Evolutionary conservation across 2,888 invertebrate genomes (phyloP), one percentile per base, ranked within the genome.

Genomic region (Adineta ricciae): DNA sequence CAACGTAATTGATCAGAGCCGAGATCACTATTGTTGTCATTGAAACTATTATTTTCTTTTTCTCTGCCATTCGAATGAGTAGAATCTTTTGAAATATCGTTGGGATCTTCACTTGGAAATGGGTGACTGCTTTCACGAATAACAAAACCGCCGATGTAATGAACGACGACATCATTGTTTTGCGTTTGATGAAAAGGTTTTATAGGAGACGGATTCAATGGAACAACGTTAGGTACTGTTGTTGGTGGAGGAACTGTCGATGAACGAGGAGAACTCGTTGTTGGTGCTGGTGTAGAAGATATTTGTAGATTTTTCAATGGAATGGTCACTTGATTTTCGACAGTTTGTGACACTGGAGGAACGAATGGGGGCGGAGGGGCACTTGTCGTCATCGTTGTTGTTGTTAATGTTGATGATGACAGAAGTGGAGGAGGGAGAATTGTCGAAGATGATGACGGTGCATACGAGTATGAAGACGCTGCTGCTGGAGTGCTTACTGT

Each of bases 221-320:
- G 78, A 7, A 78, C 41, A 78, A 78, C 41, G 41, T 78, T 78
- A n/a, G 78, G 78, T 24, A 78, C 41, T 41, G 78, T 78, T 38
- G 78, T 78, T 8, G 38, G 14, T 41, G 78, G 24, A n/a, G 24
- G 2, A 24, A n/a, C 0, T 2, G 41, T 38, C 41, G 78, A 78
- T 78, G 78, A 19, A 32, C 64, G 64, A 32, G 64, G 78, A 41
- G 78, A 78, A n/a, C 78, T 41, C 14, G 78, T 41, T 41, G 41
- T 78, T 41, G 41, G 78, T 11, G 41, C 38, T 41, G 41, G n/a
- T 41, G 78, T 38, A 8, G 78, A 78, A 8, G 78, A 78, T 3
- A 78, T 78, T 78, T 78, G 78, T n/a, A 78, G 16, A 78, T 78
- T 78, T 78, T 78, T 78, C 11, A 78, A 41, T 38, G 78, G 78